These are phyloP conservation scores for Chrosomus eos DNA, from an alignment of 2,797 vertebrate genomes.

Conservation along the genomic window DNA sequence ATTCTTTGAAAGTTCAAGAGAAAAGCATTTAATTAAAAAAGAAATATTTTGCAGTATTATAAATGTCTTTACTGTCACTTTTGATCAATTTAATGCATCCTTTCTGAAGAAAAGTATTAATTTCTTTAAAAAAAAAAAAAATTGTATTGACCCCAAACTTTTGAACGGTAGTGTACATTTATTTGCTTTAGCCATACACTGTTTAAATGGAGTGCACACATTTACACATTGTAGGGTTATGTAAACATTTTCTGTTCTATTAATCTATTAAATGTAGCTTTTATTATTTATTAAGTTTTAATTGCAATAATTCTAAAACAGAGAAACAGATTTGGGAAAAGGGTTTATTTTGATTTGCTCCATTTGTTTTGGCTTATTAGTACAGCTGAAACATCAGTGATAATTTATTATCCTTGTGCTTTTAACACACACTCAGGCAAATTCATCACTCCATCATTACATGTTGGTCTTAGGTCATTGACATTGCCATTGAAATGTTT, in stretches of 20 bases:
- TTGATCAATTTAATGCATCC: too few species aligned
- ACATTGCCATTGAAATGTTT: fast-evolving
- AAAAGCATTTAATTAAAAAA: too few species aligned
- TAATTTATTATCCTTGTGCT: not conserved
- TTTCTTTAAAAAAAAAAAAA: too few species aligned
- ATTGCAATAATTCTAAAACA: not conserved
- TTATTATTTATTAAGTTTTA: not conserved
- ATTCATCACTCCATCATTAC: conserved; percentile 42
- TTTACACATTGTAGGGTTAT: too few species aligned
- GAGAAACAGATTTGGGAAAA: not conserved
- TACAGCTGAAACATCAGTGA: not conserved
- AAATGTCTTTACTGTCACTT: too few species aligned
- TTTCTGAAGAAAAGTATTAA: too few species aligned
- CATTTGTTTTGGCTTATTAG: not conserved
- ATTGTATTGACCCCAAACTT: too few species aligned
- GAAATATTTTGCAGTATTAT: too few species aligned
- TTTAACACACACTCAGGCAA: conserved; percentile 55
- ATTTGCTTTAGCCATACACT: not conserved
- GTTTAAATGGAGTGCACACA: too few species aligned
- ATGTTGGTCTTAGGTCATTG: fast-evolving
- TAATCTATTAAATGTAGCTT: not conserved
- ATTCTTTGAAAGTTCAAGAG: too few species aligned
- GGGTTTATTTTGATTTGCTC: not conserved
- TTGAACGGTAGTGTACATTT: too few species aligned
- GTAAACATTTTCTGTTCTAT: too few species aligned